Evolutionary conservation across 2,113 vertebrate genomes (phyloP).

Genomic region (Apistogramma diplotaenia): DNA sequence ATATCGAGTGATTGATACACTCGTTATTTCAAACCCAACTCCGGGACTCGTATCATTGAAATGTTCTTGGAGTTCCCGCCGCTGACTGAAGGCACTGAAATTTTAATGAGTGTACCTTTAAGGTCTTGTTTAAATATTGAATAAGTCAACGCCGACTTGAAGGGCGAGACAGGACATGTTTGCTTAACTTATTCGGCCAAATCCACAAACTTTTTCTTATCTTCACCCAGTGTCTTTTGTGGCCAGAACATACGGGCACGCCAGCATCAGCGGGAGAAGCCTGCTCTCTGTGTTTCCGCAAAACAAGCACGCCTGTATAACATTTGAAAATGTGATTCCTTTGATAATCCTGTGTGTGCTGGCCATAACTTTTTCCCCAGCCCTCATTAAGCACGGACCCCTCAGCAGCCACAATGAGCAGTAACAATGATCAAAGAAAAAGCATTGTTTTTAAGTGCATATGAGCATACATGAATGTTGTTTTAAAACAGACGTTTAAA

Average conservation of each 20-base stretch:
- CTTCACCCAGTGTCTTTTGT: neutral
- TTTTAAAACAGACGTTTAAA: neutral
- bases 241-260: neutral
- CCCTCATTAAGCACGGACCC: neutral
- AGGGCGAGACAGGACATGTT: neutral
- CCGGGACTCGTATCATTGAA: neutral
- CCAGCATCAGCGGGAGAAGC: neutral
- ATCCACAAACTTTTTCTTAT: neutral
- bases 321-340: neutral
- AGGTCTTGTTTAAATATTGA: neutral
- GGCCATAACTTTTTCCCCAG: neutral
- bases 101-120: neutral
- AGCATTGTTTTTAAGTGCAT: neutral
- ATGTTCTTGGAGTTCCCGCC: neutral
- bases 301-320: neutral
- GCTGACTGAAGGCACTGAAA: neutral
- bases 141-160: neutral
- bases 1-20: neutral
- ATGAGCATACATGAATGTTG: neutral
- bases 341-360: neutral
- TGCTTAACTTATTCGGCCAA: neutral
- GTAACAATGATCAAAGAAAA: neutral
- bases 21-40: neutral
- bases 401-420: neutral
- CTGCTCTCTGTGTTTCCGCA: neutral